These are phyloP conservation scores for Petaurus breviceps DNA, from an alignment of 2,113 vertebrate species.

Conservation along the genomic window DNA sequence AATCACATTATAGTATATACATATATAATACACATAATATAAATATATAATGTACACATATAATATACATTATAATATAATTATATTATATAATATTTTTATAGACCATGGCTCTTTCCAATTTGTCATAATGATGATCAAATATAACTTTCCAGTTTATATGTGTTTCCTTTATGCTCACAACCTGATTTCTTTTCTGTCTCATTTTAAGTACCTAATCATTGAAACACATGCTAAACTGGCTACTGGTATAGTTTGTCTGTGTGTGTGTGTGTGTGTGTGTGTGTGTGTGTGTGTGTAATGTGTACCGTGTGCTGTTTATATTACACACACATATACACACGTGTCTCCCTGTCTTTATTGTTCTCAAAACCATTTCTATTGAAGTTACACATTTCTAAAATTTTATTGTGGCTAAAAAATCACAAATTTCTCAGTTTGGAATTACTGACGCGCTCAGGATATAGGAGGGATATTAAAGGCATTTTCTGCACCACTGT, in stretches of 20 bases:
- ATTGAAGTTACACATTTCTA: conserved; percentile 53
- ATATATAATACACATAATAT: too few relatives aligned
- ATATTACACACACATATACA: background rate
- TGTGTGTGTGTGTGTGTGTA: background rate
- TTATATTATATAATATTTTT: background rate
- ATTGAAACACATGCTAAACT: background rate
- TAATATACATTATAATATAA: too few relatives aligned
- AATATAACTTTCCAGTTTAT: accelerated
- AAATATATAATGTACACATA: too few relatives aligned
- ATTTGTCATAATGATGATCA: background rate
- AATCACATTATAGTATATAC: too few relatives aligned
- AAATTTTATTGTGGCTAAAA: conserved; percentile 51
- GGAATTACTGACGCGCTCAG: conserved; percentile 59
- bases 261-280: too few relatives aligned
- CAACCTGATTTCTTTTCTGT: background rate
- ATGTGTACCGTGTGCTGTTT: background rate
- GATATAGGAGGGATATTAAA: conserved; percentile 52
- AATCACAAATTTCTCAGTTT: conserved; percentile 37
- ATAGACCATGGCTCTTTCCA: background rate
- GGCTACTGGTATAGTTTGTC: background rate
- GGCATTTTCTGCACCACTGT: background rate
- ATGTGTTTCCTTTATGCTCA: accelerated
- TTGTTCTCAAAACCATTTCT: conserved; percentile 51
- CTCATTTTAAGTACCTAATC: background rate
- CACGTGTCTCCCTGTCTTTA: background rate